phyloP scores from a whole-genome alignment of 2,888 invertebrate genomes.

The Acleris literana region DNA sequence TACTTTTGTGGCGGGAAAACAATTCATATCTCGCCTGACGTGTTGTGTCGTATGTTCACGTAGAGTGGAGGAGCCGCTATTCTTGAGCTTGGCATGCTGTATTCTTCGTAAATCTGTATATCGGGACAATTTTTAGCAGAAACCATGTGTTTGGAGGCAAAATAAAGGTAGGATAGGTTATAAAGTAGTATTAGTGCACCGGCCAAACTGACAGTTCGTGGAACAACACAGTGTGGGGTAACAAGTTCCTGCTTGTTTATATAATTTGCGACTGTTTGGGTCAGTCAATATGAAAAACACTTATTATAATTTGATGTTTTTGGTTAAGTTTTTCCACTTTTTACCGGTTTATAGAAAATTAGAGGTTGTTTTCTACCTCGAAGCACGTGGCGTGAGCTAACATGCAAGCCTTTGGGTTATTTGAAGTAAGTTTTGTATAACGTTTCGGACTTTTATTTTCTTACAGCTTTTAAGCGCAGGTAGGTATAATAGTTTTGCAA shows the following conservation, averaged over 20 bases:
- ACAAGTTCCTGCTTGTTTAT: too few species aligned
- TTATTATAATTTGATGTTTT: too few species aligned
- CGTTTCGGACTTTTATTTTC: conserved; percentile 16
- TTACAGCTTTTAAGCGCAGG: conserved; percentile 28
- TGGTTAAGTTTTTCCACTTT: neutral
- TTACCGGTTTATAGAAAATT: neutral
- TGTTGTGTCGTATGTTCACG: conserved; percentile 81
- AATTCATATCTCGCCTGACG: conserved; percentile 82
- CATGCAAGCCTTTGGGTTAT: neutral
- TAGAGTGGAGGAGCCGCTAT: conserved; percentile 80
- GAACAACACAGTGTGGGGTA: too few species aligned
- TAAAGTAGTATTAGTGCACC: conserved; percentile 38
- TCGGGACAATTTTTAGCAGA: conserved; percentile 77
- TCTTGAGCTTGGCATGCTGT: conserved; percentile 82
- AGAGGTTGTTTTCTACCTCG: neutral
- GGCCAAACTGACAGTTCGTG: neutral
- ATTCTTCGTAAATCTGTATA: conserved; percentile 82
- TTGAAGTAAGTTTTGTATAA: conserved; percentile 13
- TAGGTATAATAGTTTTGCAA: conserved; percentile 28
- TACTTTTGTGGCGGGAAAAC: conserved; percentile 81
- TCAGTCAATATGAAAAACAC: too few species aligned
- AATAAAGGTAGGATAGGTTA: conserved; percentile 77
- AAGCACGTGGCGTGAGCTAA: conserved; percentile 3
- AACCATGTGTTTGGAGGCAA: conserved; percentile 77
- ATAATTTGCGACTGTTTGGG: too few species aligned